Base-by-base conservation (phyloP, 2,888 invertebrate genomes). In the Drosophila leonis region DNA sequence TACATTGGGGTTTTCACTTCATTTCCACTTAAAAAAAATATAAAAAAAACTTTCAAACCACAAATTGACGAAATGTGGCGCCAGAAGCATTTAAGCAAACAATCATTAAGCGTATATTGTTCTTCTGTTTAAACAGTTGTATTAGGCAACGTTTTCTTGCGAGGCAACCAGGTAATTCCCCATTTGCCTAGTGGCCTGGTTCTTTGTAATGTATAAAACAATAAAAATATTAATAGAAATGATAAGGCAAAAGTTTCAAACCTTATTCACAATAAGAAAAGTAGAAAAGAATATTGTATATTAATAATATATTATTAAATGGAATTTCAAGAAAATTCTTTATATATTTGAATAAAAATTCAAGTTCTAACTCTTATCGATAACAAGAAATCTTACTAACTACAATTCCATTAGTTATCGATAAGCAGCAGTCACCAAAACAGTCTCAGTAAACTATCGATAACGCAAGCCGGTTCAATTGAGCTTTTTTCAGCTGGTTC, bases 51-150 rank as follows among this genome's bases (percentile, higher is more conserved):
- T 72, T 67, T 72, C 63, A 55, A 76, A 52, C 42, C 46, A 44
- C 44, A 57, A 46, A 41, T 18, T 33, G 56, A 41, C 31, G 44
- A 71, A 57, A 27, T 72, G 54, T 60, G 75, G 59, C 76, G 76
- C 69, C 74, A 75, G 75, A 72, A 72, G 75, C 61, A 52, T 57
- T 68, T 51, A 72, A 41, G 24, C 52, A 65, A 78, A 78, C 65
- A 78, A 41, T 51, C 31, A 74, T 77, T 77, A 74, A 55, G 49
- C 39, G 42, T 60, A 33, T 44, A 78, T 62, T 77, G 67, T 75
- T 70, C 35, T 72, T 63, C 78, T 71, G 66, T 84, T 80, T 51
- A 56, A 69, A 70, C 76, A 82, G 77, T 72, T 84, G 78, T 54
- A 49, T 73, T 35, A 31, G 33, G 9, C 20, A 20, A 42, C 13